phyloP scores from a whole-genome alignment of 2,797 vertebrate species.

The Rallus crepitans region DNA sequence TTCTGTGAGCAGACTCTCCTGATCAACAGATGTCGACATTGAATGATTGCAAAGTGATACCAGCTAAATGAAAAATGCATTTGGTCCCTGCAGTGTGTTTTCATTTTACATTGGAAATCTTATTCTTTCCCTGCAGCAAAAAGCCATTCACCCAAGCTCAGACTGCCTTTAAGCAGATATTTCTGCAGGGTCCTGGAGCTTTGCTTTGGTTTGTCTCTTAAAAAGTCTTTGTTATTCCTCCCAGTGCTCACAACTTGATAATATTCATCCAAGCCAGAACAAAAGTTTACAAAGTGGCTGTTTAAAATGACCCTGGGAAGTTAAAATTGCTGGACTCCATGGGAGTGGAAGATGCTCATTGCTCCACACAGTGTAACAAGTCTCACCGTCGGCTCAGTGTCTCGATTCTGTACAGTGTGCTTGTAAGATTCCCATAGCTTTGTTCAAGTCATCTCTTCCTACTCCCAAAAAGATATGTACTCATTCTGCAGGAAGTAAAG shows the following conservation, averaged over 20 bases:
- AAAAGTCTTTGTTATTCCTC: not conserved
- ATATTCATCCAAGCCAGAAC: not conserved
- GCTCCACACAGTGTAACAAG: not conserved
- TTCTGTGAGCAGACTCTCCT: not conserved
- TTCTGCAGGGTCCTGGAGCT: not conserved
- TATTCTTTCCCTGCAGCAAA: not conserved
- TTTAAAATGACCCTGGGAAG: not conserved
- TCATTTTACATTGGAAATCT: not conserved
- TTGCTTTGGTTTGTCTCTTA: not conserved
- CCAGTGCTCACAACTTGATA: not conserved
- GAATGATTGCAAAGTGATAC: not conserved
- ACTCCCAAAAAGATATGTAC: not conserved
- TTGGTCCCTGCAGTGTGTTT: not conserved
- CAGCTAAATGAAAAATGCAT: not conserved
- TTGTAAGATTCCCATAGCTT: not conserved
- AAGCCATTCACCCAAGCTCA: not conserved
- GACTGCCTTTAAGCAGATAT: not conserved
- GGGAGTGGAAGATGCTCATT: fast-evolving
- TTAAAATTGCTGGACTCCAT: not conserved
- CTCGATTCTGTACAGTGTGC: not conserved
- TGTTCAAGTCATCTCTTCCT: not conserved
- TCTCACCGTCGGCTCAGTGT: not conserved
- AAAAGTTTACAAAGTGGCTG: not conserved
- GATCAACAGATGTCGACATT: not conserved
- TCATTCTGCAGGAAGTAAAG: not conserved